Percentiles rank a stretch among this genome's conserved stretches.
Evolutionary conservation across 2,888 invertebrate species (phyloP).

Genomic region (Meiosimyza decipiens): DNA sequence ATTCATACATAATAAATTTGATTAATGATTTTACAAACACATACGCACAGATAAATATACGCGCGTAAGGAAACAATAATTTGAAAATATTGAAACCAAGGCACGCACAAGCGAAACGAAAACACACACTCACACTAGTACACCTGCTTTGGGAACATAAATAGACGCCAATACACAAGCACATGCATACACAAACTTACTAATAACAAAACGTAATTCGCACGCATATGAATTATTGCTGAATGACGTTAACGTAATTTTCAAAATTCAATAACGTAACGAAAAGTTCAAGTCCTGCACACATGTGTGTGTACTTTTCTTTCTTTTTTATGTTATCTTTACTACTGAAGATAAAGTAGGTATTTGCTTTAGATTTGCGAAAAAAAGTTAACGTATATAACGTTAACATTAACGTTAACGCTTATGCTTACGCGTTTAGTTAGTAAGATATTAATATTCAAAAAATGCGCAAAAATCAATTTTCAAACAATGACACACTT

Average conservation of each 20-base stretch:
- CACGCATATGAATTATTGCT: slow-evolving; percentile 10
- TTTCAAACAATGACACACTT: slow-evolving; percentile 33
- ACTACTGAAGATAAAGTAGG: background rate
- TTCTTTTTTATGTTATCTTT: background rate
- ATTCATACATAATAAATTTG: background rate
- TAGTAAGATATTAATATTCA: slow-evolving; percentile 24
- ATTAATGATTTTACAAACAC: slow-evolving; percentile 11
- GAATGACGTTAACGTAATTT: slow-evolving; percentile 9
- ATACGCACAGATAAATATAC: background rate
- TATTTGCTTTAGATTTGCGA: too few relatives aligned
- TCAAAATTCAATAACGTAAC: slow-evolving; percentile 10
- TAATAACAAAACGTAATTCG: background rate
- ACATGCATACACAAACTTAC: background rate
- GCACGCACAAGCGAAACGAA: background rate
- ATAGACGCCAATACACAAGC: background rate
- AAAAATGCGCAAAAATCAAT: slow-evolving; percentile 42
- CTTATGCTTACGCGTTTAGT: background rate
- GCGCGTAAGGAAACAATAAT: background rate
- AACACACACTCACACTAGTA: background rate
- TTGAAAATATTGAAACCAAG: slow-evolving; percentile 4
- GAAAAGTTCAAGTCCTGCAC: background rate
- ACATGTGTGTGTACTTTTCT: background rate
- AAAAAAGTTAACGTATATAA: too few relatives aligned
- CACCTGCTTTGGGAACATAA: background rate
- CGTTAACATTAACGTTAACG: slow-evolving; percentile 12